A percentile compares a stretch with the other conserved stretches of the same genome.
Evolutionary conservation across 2,888 invertebrate genomes (phyloP).

Genomic region (Matsumyia berberina): DNA sequence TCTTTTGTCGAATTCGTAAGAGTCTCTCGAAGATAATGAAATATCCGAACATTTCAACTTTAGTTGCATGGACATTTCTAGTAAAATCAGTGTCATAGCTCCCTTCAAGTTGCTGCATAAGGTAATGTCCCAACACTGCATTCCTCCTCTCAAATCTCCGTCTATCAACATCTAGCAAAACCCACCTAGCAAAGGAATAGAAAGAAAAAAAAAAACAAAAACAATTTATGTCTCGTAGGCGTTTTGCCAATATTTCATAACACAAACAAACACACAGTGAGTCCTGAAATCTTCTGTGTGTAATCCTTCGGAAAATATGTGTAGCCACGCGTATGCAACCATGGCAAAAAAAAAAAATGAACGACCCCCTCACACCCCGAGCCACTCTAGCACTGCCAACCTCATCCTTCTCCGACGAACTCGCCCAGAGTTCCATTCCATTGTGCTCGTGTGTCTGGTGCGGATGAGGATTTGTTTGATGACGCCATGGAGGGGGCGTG

Average conservation of each 20-base stretch:
- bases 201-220: too few species aligned
- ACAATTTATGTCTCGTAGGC: constrained; percentile 9
- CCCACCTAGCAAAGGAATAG: not conserved
- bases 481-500: constrained; percentile 39
- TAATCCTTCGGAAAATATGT: constrained; percentile 57
- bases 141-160: too few species aligned
- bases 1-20: too few species aligned
- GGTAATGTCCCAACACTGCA: too few species aligned
- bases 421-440: constrained; percentile 33
- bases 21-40: too few species aligned
- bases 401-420: constrained; percentile 34
- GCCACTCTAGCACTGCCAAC: not conserved
- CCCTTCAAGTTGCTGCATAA: too few species aligned
- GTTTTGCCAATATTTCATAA: constrained; percentile 54
- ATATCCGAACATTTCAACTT: too few species aligned
- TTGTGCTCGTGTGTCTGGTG: constrained; percentile 16
- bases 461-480: constrained; percentile 49
- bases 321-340: constrained; percentile 46
- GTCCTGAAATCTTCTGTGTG: constrained; percentile 34
- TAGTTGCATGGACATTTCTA: too few species aligned
- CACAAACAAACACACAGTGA: not conserved
- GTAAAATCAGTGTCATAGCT: too few species aligned
- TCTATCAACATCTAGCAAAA: too few species aligned
- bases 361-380: constrained; percentile 22
- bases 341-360: constrained; percentile 26